Conservation (phyloP, 2,888 invertebrate genomes). For the Tinea trinotella region DNA sequence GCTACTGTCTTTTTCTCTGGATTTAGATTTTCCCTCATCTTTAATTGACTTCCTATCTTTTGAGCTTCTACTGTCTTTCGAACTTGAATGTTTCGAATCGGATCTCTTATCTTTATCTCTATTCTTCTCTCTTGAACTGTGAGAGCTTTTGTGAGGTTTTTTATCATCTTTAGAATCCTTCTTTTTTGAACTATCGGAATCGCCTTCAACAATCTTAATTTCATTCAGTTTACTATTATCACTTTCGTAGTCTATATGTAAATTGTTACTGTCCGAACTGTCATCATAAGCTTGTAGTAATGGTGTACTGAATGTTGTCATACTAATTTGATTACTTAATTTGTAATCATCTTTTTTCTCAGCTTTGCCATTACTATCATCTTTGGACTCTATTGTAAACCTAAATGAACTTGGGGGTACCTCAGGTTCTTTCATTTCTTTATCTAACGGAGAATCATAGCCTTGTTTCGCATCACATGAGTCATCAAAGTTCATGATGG, state of each 20-base stretch:
- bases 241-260: slow-evolving; percentile 63
- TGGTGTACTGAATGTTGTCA: slow-evolving; percentile 52
- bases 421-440: slow-evolving; percentile 37
- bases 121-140: slow-evolving; percentile 52
- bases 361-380: slow-evolving; percentile 34
- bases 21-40: slow-evolving; percentile 52
- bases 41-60: slow-evolving; percentile 50
- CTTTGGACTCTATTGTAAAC: slow-evolving; percentile 53
- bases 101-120: slow-evolving; percentile 54
- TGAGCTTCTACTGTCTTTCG: slow-evolving; percentile 41
- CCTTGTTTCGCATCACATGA: slow-evolving; percentile 64
- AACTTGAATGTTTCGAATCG: slow-evolving; percentile 51
- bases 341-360: slow-evolving; percentile 48
- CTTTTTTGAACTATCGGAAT: slow-evolving; percentile 39
- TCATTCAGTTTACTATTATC: slow-evolving; percentile 60
- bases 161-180: slow-evolving; percentile 52
- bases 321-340: slow-evolving; percentile 53
- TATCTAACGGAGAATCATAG: slow-evolving; percentile 40
- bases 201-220: slow-evolving; percentile 41
- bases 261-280: slow-evolving; percentile 58
- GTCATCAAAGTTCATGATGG: slow-evolving; percentile 60
- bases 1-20: slow-evolving; percentile 46
- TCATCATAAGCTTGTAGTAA: slow-evolving; percentile 42
- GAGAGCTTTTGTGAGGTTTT: slow-evolving; percentile 51
- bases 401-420: slow-evolving; percentile 43